Percentiles rank a stretch among this genome's conserved stretches.
Conservation (phyloP, 2,113 vertebrate species). For the Alaudala cheleensis region DNA sequence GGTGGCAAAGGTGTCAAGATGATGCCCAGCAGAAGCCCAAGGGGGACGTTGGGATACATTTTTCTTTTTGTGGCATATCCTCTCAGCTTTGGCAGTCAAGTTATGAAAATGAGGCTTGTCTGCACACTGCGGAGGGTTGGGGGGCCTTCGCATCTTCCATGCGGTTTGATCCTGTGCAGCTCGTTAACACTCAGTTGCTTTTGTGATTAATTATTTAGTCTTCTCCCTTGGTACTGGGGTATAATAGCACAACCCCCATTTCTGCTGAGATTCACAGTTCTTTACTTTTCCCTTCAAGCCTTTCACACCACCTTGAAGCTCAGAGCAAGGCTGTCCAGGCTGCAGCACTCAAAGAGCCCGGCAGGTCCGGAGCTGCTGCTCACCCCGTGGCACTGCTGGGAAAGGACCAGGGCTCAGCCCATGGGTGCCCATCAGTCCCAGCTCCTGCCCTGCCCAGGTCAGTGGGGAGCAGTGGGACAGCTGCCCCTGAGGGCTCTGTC, state of each 20-base stretch:
- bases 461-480: not conserved
- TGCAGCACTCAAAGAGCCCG: not conserved
- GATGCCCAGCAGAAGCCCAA: not conserved
- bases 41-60: not conserved
- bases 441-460: not conserved
- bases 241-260: slow-evolving; percentile 29
- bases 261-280: slow-evolving; percentile 64
- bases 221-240: slow-evolving; percentile 25
- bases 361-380: not conserved
- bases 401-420: not conserved
- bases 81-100: not conserved
- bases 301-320: not conserved
- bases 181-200: slow-evolving; percentile 68
- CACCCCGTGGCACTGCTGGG: rapidly evolving
- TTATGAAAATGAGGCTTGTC: slow-evolving; percentile 44
- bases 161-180: slow-evolving; percentile 51
- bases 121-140: not conserved
- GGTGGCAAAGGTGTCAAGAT: not conserved
- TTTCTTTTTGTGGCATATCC: not conserved
- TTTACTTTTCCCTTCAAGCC: slow-evolving; percentile 3
- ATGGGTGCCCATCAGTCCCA: not conserved
- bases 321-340: not conserved
- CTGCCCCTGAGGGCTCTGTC: not conserved
- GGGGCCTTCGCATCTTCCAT: slow-evolving; percentile 57
- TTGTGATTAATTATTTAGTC: slow-evolving; percentile 75